Conservation (phyloP, 2,797 vertebrate species). For the Sciurus carolinensis region DNA sequence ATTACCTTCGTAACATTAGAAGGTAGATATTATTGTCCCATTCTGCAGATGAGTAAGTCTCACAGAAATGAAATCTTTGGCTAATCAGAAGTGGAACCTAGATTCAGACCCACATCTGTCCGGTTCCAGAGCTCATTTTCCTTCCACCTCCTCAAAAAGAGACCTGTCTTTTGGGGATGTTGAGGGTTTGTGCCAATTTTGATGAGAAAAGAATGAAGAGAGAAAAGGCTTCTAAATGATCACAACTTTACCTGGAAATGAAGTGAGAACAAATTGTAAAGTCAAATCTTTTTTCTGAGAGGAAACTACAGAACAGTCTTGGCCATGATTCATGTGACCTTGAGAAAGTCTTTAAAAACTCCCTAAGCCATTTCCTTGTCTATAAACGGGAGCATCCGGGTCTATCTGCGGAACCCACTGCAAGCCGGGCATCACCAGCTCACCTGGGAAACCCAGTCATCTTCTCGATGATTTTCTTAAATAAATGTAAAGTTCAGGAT, state of each 20-base stretch:
- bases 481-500: background rate
- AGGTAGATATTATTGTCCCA: background rate
- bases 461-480: constrained; percentile 16
- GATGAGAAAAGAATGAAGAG: background rate
- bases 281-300: constrained; percentile 4
- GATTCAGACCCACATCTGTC: background rate
- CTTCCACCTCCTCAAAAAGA: background rate
- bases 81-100: background rate
- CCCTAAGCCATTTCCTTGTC: background rate
- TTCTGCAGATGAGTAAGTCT: background rate
- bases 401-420: background rate
- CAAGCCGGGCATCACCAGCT: background rate
- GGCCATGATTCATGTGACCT: background rate
- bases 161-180: background rate
- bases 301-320: background rate
- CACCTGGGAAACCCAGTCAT: background rate
- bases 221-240: constrained; percentile 4
- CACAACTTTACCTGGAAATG: background rate
- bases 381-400: background rate
- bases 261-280: constrained; percentile 42
- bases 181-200: background rate
- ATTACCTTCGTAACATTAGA: background rate
- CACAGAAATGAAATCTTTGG: background rate
- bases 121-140: background rate
- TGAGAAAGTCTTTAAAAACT: background rate